phyloP scores from a whole-genome alignment of 1,140 invertebrate genomes.

The Trypoxylus dichotomus region DNA sequence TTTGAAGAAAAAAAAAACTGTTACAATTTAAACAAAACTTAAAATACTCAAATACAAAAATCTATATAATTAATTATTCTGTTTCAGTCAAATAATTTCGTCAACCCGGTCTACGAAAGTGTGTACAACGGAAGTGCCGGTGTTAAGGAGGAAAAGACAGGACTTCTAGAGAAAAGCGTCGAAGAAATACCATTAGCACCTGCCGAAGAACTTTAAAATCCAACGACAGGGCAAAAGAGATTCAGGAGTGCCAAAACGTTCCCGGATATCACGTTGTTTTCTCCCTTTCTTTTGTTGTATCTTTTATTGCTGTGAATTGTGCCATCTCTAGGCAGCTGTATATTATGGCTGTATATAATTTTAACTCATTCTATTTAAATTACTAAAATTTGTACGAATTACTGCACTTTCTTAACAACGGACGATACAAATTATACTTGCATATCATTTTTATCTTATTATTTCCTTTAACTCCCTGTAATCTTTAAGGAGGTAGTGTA shows the following conservation, averaged over 20 bases:
- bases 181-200: constrained; percentile 47
- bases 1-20: too few relatives aligned
- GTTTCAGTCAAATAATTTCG: constrained; percentile 68
- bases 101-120: constrained; percentile 82
- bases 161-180: constrained; percentile 53
- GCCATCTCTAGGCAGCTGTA: constrained; percentile 45
- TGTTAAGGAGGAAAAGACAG: constrained; percentile 60
- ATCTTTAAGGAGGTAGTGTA: not conserved
- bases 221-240: not conserved
- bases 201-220: constrained; percentile 44
- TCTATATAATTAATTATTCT: too few relatives aligned
- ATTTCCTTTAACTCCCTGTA: not conserved
- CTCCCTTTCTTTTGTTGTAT: not conserved
- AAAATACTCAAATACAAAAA: too few relatives aligned
- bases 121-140: constrained; percentile 63
- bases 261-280: not conserved
- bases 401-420: not conserved
- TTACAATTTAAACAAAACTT: too few relatives aligned
- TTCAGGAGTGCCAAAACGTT: not conserved
- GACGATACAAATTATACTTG: not conserved
- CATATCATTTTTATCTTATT: not conserved
- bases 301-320: constrained; percentile 50
- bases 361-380: not conserved
- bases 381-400: not conserved
- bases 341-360: constrained; percentile 35